Evolutionary conservation across 1,140 invertebrate genomes (phyloP), one percentile per base, ranked within the genome.

Genomic region (Drosophila novamexicana): DNA sequence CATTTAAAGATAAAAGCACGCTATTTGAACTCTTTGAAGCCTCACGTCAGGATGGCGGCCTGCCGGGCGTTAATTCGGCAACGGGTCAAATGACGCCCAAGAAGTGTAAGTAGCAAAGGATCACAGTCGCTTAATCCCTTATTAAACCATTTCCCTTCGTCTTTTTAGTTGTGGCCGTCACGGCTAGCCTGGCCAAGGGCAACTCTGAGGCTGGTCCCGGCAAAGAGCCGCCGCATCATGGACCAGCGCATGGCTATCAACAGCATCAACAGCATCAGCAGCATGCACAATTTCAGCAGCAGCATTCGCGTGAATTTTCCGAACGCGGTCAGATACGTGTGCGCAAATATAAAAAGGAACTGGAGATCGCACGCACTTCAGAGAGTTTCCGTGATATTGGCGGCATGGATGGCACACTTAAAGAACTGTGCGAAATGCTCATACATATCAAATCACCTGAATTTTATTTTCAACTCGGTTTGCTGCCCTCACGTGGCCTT

Each of bases 371-470:
- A 6, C 72, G 70, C 10, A 57, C 53, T 0, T 67, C 32, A 4
- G 72, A 84, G 96, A 75, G 75, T 52, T 89, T 97, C 88, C 93
- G 95, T 6, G 95, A 97, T 91, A 93, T 97, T 86, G 97, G 96
- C 22, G 97, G 96, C 7, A 95, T 95, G 89, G 94, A 95, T 56
- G 94, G 95, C 75, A 93, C 95, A 32, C 93, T 97, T 12, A 95
- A 96, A 93, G 95, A 97, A 82, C 94, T 98, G 1, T 96, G 95
- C 88, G 95, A 97, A 79, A 93, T 98, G 49, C 92, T 98, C 6
- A 93, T 97, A 18, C 97, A 98, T 85, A 95, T 98, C 82, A 96
- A 95, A 79, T 96, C 97, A 91, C 97, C 97, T 6, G 96, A 97
- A 90, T 94, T 98, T 2, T 98, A 97, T 90, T 93, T 94, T 71